Conservation (phyloP, 2,888 invertebrate genomes). For the Apeira syringaria region DNA sequence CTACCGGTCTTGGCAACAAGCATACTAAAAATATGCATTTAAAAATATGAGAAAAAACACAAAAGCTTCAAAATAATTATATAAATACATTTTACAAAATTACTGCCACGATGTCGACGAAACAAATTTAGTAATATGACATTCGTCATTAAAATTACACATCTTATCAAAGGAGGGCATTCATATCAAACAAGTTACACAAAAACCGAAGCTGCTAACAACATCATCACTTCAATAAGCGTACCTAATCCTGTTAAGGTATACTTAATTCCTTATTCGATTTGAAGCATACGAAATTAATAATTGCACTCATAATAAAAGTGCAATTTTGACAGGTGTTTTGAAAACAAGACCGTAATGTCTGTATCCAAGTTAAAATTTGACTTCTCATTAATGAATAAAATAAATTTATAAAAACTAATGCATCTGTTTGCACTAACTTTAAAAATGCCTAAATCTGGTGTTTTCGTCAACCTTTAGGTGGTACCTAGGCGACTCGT, state of each 20-base stretch:
- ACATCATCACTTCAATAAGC: slow-evolving; percentile 71
- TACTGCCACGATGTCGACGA: no score
- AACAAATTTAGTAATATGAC: neutral
- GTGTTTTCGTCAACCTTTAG: no score
- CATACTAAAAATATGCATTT: no score
- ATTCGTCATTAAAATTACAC: slow-evolving; percentile 19
- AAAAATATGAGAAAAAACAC: no score
- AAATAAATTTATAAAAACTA: no score
- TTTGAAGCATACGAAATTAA: slow-evolving; percentile 75
- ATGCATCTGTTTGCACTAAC: no score
- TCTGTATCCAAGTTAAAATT: neutral
- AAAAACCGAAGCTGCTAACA: slow-evolving; percentile 68
- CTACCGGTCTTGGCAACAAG: no score
- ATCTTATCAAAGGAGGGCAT: slow-evolving; percentile 53
- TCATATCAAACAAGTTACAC: slow-evolving; percentile 60
- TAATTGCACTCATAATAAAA: slow-evolving; percentile 64
- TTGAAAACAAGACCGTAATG: slow-evolving; percentile 19
- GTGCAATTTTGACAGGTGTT: slow-evolving; percentile 54
- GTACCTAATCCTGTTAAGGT: slow-evolving; percentile 66
- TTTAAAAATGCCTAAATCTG: no score
- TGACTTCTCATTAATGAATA: no score
- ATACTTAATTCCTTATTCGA: slow-evolving; percentile 56
- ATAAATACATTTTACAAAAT: no score
- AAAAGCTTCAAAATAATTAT: no score
- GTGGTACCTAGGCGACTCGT: no score